A percentile compares a stretch with the other conserved stretches of the same genome.
These are phyloP conservation scores for Caranx melampygus DNA, from an alignment of 2,113 vertebrate species.

Conservation along the genomic window DNA sequence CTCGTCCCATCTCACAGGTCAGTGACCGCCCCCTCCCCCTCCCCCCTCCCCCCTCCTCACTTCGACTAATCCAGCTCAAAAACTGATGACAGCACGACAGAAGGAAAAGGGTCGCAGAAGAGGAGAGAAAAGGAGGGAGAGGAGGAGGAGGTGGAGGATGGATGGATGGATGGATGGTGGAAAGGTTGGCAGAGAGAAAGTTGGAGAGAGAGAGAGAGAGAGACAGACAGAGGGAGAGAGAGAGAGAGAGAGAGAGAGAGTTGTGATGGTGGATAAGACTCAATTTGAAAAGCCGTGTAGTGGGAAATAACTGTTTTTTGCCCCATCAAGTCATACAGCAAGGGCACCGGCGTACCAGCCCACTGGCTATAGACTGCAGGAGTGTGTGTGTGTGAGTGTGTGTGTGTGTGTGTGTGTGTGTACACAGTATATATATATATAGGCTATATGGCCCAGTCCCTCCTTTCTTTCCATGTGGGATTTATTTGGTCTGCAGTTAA, in stretches of 20 bases:
- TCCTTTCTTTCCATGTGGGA: slow-evolving; percentile 63
- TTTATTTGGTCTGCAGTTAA: slow-evolving; percentile 85
- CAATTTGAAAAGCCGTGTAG: slow-evolving; percentile 82
- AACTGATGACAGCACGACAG: slow-evolving; percentile 79
- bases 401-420: too few relatives aligned
- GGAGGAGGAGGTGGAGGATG: slow-evolving; percentile 25
- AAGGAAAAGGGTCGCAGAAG: slow-evolving; percentile 59
- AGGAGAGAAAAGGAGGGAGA: slow-evolving; percentile 27
- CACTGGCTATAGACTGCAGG: slow-evolving; percentile 68
- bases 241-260: slow-evolving; percentile 11
- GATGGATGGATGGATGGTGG: slow-evolving; percentile 38
- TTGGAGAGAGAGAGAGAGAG: neutral
- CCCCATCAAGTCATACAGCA: slow-evolving; percentile 82
- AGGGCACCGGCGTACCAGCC: slow-evolving; percentile 74
- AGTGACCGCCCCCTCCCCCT: neutral
- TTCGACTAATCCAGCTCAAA: slow-evolving; percentile 69
- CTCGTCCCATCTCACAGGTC: slow-evolving; percentile 69
- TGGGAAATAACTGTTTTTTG: slow-evolving; percentile 83
- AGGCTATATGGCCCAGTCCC: slow-evolving; percentile 9
- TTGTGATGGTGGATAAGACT: slow-evolving; percentile 78
- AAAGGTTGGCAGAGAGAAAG: slow-evolving; percentile 35
- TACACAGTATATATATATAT: neutral
- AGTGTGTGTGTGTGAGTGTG: slow-evolving; percentile 8
- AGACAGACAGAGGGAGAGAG: slow-evolving; percentile 21
- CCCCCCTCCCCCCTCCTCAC: neutral